Base-by-base conservation (phyloP, 2,888 invertebrate species). In the Pollenia labialis region DNA sequence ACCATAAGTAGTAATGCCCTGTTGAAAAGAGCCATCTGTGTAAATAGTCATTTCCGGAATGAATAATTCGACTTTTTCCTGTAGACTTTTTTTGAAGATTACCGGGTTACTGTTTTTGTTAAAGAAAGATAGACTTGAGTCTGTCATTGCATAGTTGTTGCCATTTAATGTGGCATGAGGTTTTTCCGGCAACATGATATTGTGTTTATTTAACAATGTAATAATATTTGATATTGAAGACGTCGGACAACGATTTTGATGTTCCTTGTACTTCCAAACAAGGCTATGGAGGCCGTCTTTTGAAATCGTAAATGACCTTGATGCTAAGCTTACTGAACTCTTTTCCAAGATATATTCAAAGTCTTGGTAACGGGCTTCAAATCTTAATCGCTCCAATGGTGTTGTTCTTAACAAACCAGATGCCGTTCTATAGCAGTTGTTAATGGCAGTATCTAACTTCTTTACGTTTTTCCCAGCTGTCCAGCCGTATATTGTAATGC, bases 401-500 rank as follows among this genome's bases (percentile, higher is more conserved):
- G 18, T 18, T 18, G 18, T 18, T 18, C 18, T 18, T 18, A 18
- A 18, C 18, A 18, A 18, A 18, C 18, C 18, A 1, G 18, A 18
- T 18, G 18, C 18, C 18, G 18, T 18, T 18, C 18, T 18, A 18
- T 18, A 18, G 18, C 18, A 18, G 1, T 18, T 18, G 18, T 18
- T 18, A 18, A 18, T 18, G 18, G 18, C 18, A 18, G 18, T 18
- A 18, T 18, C 18, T 18, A 18, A 18, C 2, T 18, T 18, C 1
- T 18, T 18, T 1, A 18, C 18, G 18, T 18, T 18, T 18, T 18
- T 18, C 18, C 18, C 18, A 18, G 50, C n/a, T n/a, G 62, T 50
- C 74, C 62, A 64, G 12, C 72, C 62, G 18, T 77, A 83, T 6
- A 77, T 64, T 10, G 42, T 77, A 14, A 77, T 68, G 6, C 79